A percentile compares a stretch with the other conserved stretches of the same genome.
These are phyloP conservation scores for Macropus fuliginosus DNA, from an alignment of 2,797 vertebrate species.

Conservation along the genomic window DNA sequence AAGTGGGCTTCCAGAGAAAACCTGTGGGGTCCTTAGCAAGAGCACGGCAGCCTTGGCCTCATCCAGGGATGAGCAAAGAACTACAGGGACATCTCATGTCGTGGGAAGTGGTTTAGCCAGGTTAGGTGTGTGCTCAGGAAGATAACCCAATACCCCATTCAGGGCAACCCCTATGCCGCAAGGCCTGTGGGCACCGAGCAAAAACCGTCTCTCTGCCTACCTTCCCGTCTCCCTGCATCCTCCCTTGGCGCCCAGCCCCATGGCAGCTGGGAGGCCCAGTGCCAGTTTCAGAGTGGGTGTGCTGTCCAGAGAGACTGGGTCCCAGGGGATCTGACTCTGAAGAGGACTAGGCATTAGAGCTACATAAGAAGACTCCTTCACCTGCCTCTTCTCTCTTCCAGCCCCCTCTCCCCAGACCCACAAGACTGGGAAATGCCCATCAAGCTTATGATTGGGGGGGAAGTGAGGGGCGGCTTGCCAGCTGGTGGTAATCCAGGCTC, in stretches of 20 bases:
- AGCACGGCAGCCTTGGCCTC: not conserved
- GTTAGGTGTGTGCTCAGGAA: not conserved
- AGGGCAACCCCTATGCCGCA: not conserved
- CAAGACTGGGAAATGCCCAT: constrained; percentile 46
- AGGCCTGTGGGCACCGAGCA: not conserved
- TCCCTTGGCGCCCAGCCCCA: not conserved
- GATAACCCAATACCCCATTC: not conserved
- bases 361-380: constrained; percentile 1
- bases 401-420: not conserved
- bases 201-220: not conserved
- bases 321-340: not conserved
- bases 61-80: not conserved
- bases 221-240: not conserved
- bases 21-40: not conserved
- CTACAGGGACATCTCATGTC: not conserved
- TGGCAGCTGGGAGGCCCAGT: not conserved
- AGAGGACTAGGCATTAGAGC: constrained; percentile 12
- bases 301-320: not conserved
- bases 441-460: constrained; percentile 33
- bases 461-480: constrained; percentile 49
- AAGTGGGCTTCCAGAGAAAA: not conserved
- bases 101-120: not conserved
- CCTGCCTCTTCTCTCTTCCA: not conserved
- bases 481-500: constrained; percentile 71
- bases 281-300: not conserved